Conservation (phyloP, 2,113 vertebrate species). For the Phasianus colchicus region DNA sequence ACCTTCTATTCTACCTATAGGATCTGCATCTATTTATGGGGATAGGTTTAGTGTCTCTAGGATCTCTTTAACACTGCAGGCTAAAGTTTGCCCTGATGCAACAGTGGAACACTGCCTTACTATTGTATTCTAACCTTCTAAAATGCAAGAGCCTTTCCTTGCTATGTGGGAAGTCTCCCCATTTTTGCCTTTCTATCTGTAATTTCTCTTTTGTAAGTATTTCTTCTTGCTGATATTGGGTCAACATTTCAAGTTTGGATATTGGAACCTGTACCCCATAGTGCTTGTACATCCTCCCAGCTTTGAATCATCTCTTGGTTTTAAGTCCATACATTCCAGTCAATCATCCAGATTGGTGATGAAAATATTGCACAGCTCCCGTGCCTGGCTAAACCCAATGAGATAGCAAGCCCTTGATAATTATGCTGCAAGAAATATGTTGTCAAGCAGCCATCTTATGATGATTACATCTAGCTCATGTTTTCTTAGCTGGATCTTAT, state of each 20-base stretch:
- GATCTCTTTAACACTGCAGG: neutral
- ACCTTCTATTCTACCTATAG: neutral
- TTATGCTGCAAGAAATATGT: neutral
- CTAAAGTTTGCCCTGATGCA: neutral
- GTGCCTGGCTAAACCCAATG: neutral
- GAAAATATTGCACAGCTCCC: conserved; percentile 23
- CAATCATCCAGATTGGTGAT: conserved; percentile 12
- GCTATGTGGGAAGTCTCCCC: neutral
- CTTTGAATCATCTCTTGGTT: conserved; percentile 29
- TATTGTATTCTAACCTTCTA: neutral
- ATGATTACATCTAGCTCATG: conserved; percentile 25
- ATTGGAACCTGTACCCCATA: neutral
- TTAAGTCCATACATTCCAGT: conserved; percentile 42
- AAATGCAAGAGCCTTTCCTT: neutral
- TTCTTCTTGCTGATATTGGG: neutral
- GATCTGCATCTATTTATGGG: accelerated
- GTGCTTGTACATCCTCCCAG: neutral
- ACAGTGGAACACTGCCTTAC: neutral
- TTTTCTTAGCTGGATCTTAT: neutral
- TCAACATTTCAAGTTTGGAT: neutral
- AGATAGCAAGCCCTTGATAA: conserved; percentile 23
- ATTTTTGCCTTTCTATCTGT: neutral
- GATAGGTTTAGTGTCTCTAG: neutral
- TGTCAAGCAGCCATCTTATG: conserved; percentile 14
- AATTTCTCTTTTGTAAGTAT: neutral